Base-by-base conservation (phyloP, 2,888 invertebrate species). In the Tanytarsus gracilentus region DNA sequence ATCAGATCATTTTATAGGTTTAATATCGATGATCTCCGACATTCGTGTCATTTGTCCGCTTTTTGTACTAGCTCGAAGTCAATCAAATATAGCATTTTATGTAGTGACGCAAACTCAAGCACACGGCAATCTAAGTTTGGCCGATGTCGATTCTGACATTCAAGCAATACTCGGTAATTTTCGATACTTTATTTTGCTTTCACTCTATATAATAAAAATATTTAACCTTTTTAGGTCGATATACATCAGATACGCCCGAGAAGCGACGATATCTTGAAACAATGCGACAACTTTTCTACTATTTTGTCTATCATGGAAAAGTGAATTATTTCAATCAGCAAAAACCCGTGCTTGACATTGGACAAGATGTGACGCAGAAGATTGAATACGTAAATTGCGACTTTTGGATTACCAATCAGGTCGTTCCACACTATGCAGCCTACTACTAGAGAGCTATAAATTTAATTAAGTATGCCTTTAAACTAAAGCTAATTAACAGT, bases 241-340 rank as follows among this genome's bases (percentile, higher is more conserved):
- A 85, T 66, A 82, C 84, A 62, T 83, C 85, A 0, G 81, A 81
- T 65, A 82, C 82, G 36, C 81, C 84, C 0, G 84, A 85, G 66
- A 87, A 88, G 68, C 79, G 84, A 40, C 78, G 85, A 16, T 90
- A 83, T 68, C 81, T 86, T 65, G 80, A 84, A 1, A 84, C 88
- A 9, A 86, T 91, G 78, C 88, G 89, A 68, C 83, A 85, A 64
- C 72, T 89, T 27, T 92, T 92, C 72, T 89, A 88, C 71, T 82
- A 86, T 66, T 92, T 81, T 67, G 87, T 89, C 1, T 82, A 85
- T 78, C 82, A 85, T 65, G 89, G 87, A n/a, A 79, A 78, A 64
- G 75, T 87, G 61, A 75, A 80, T 9, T 80, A 82, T n/a, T 78
- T 79, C 6, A 80, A 80, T 61, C 72, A 76, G 29, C 76, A 78